Base-by-base conservation (phyloP, 2,113 vertebrate genomes). In the Plecturocebus donacophilus region DNA sequence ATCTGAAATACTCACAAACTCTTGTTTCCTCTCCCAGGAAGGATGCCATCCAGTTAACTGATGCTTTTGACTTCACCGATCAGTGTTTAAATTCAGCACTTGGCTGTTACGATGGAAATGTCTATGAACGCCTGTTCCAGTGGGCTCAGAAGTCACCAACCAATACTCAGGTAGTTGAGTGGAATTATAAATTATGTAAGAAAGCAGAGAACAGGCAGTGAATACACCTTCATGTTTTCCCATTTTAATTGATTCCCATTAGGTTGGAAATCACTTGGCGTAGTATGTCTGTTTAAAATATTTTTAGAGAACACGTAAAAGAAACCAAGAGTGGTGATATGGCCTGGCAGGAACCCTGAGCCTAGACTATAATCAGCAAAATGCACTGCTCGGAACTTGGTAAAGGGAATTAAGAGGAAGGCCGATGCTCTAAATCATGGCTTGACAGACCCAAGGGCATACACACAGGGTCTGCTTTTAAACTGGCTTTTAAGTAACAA, bases 31-130 rank as follows among this genome's bases (percentile, higher is more conserved):
- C 86, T 79, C 10, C 27, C 1, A 99, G 99, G 98, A 99, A 98
- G 96, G 98, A 99, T 2, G 99, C 99, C 32, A 97, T 99, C 91
- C 98, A 98, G 0, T 91, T 99, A 61, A 99, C 99, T 35, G 99
- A 99, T 0, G 99, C 99, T 17, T 99, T 99, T 76, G 99, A 99
- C 97, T 99, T 98, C 97, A 97, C 98, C 0, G 99, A 99, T 82
- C 88, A 97, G 68, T 83, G 52, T 93, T 88, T 99, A 96, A 98
- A 99, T 76, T 99, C 99, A 0, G 99, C 99, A 0, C 98, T 99
- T 0, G 99, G 99, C 94, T 98, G 98, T 64, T 99, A 98, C 0
- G 99, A 99, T 0, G 99, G 99, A 12, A 98, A 98, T 3, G 98
- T 94, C 83, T 99, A 99, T 52, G 98, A 98, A 25, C 97, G 98